Conservation (phyloP, 2,113 vertebrate species). For the Psammodynastes pulverulentus region DNA sequence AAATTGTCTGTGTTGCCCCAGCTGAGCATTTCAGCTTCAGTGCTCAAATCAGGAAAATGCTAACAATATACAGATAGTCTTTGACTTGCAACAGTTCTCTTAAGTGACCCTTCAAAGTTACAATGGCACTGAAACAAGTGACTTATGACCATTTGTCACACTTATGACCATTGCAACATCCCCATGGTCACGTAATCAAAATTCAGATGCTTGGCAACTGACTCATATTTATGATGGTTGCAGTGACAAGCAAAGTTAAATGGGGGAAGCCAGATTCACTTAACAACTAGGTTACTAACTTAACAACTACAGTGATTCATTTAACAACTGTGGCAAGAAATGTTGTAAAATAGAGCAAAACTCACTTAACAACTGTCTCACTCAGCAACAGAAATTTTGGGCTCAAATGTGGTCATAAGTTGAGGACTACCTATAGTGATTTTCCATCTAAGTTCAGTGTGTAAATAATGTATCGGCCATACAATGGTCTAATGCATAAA, state of each 20-base stretch:
- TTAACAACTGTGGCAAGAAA: not conserved
- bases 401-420: not conserved
- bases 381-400: not conserved
- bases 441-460: not conserved
- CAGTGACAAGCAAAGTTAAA: not conserved
- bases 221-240: not conserved
- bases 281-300: not conserved
- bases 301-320: not conserved
- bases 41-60: not conserved
- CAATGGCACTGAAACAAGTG: not conserved
- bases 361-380: not conserved
- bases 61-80: not conserved
- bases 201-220: not conserved
- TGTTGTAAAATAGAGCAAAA: not conserved
- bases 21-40: not conserved
- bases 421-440: not conserved
- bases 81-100: not conserved
- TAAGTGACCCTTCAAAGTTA: not conserved
- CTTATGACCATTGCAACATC: not conserved
- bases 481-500: not conserved
- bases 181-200: not conserved
- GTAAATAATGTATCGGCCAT: not conserved
- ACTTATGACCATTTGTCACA: not conserved
- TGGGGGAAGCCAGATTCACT: not conserved
- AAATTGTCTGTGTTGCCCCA: not conserved